Base-by-base conservation (phyloP, 2,888 invertebrate genomes). In the Cepaea hortensis region DNA sequence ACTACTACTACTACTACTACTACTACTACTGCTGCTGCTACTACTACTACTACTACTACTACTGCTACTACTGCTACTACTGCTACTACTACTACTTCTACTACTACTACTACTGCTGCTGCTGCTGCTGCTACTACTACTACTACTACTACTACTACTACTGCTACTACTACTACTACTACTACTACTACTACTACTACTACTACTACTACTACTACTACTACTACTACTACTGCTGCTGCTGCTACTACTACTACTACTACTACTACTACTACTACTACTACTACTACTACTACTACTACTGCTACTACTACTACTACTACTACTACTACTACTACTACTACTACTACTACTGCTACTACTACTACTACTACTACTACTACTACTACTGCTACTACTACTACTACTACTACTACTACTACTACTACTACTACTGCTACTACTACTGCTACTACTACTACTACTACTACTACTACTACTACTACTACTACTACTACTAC, bases 341-440 rank as follows among this genome's bases (percentile, higher is more conserved):
- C 82, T 82, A n/a, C 72, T 82, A 72, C 82, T 82, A 48, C 68
- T 82, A 48, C 82, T 82, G n/a, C 82, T 82, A 70, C 82, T 82
- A 70, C 72, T 82, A 48, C 72, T 82, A 48, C 72, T 82, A 48
- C 72, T 82, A 48, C 72, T 82, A 48, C 72, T 70, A 48, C 72
- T 82, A 20, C 72, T 82, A 48, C 72, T 81, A 46, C 68, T 65
- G 6, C 65, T 81, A 18, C 68, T 81, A 11, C 62, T 81, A 48
- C 68, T 81, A 46, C 46, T 81, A 46, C 68, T 81, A 68, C 68
- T 81, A 46, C 62, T 81, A 65, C 68, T 81, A n/a, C 15, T 81
- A 46, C 81, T 65, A 65, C 68, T 81, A 81, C 68, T 65, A 81
- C 68, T 81, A 65, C 68, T 81, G 65, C 68, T 81, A 65, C 46